Evolutionary conservation across 2,113 vertebrate genomes (phyloP).

Genomic region (Oncorhynchus tshawytscha): DNA sequence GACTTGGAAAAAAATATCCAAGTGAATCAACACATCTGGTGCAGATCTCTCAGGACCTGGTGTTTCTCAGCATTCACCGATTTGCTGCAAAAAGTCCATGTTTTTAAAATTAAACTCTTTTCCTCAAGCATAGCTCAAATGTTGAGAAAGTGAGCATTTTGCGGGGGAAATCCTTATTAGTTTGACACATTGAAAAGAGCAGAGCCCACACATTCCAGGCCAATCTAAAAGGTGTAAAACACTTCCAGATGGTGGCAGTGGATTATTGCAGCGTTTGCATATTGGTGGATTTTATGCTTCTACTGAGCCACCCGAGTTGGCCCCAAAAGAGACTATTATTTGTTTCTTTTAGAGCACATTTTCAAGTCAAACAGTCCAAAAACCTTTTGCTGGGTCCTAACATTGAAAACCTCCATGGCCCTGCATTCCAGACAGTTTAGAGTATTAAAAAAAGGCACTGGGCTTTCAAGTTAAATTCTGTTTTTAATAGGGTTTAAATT

Average conservation of each 20-base stretch:
- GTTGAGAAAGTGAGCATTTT: slow-evolving; percentile 11
- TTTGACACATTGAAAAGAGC: slow-evolving; percentile 56
- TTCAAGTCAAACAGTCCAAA: slow-evolving; percentile 27
- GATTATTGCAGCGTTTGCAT: slow-evolving; percentile 67
- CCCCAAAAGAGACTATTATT: slow-evolving; percentile 49
- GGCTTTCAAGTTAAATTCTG: not conserved
- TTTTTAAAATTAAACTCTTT: slow-evolving; percentile 38
- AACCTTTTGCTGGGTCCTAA: slow-evolving; percentile 30
- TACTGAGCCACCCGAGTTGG: slow-evolving; percentile 42
- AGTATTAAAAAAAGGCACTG: not conserved
- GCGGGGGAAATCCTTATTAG: slow-evolving; percentile 47
- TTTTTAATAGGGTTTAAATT: not conserved
- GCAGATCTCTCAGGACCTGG: slow-evolving; percentile 46
- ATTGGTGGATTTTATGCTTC: slow-evolving; percentile 49
- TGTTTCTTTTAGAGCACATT: slow-evolving; percentile 36
- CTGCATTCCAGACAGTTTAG: not conserved
- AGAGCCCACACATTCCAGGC: slow-evolving; percentile 64
- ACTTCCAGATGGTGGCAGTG: slow-evolving; percentile 74
- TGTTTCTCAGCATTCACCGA: slow-evolving; percentile 47
- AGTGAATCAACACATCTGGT: slow-evolving; percentile 64
- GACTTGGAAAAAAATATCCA: slow-evolving; percentile 37
- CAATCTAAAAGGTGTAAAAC: slow-evolving; percentile 74
- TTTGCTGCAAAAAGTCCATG: slow-evolving; percentile 27
- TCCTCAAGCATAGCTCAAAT: slow-evolving; percentile 11
- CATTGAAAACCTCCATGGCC: not conserved